These are phyloP conservation scores for Burhinus bistriatus DNA, from an alignment of 2,113 vertebrate genomes.

Conservation along the genomic window DNA sequence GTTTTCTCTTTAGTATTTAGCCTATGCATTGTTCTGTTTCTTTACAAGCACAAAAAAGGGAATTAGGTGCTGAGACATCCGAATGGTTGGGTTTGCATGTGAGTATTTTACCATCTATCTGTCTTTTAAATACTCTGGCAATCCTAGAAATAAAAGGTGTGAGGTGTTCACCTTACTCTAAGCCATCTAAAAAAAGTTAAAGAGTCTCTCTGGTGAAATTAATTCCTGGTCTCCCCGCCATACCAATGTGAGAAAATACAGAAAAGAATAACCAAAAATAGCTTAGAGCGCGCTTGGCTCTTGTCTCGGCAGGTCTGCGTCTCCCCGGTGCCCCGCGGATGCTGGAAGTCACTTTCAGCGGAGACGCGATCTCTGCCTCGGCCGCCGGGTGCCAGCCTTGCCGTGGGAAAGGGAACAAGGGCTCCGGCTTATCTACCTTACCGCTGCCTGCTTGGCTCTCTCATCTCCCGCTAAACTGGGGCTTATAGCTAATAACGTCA, in stretches of 20 bases:
- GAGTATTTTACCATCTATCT: not conserved
- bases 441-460: not conserved
- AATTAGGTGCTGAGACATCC: not conserved
- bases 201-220: not conserved
- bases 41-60: not conserved
- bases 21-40: accelerated
- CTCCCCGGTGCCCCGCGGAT: too few species aligned
- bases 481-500: not conserved
- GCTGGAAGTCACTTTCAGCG: not conserved
- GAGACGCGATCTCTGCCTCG: not conserved
- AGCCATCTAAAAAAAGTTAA: not conserved
- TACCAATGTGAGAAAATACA: accelerated
- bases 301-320: accelerated
- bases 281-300: accelerated
- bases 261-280: accelerated
- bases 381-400: conserved; percentile 64
- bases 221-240: not conserved
- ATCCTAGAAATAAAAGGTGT: not conserved
- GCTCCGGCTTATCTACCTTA: not conserved
- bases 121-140: not conserved
- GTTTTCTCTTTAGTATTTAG: not conserved
- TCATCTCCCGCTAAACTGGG: not conserved
- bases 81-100: not conserved
- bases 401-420: not conserved
- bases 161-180: not conserved